Evolutionary conservation across 2,113 vertebrate species (phyloP), one percentile per base, ranked within the genome.

Genomic region (Irena cyanogastra): DNA sequence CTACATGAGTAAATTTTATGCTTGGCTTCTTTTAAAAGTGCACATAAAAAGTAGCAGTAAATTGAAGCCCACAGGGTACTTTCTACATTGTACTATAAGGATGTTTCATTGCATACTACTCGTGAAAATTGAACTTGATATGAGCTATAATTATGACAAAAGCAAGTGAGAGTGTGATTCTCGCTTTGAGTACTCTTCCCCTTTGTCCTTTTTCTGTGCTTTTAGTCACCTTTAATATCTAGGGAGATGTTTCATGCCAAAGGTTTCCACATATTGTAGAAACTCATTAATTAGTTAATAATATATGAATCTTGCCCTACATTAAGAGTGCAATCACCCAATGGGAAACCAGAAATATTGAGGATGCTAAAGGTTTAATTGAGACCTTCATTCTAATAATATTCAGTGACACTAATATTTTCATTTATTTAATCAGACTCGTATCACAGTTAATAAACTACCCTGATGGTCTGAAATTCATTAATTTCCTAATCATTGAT

Each of bases 251-350:
- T 97, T 97, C 53, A 69, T 96, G 96, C 88, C 88, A 96, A 97
- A 98, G 96, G 83, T 96, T 96, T 96, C 95, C 87, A 97, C 86
- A 92, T 87, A 83, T 56, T 59, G 54, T 94, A 89, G 85, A 94
- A 97, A 95, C 66, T 97, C 97, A 97, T 98, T 98, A 98, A 98
- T 98, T 97, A 97, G 88, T 97, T 98, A 97, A 97, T 98, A 97
- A 97, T 97, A 97, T 95, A 98, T 96, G 92, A 96, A 97, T 66
- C 82, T 91, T 94, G 90, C 59, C 76, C 74, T 96, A 90, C 54
- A 95, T 97, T 97, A 96, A 94, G 72, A 85, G 65, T 92, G 72
- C 50, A 95, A 44, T 95, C 90, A 95, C 60, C 82, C 54, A 47
- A 95, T 91, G 78, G 83, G 91, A 97, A 97, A 80, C 23, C 71